Conservation (phyloP, 2,888 invertebrate species). For the Sussaba pulchella region DNA sequence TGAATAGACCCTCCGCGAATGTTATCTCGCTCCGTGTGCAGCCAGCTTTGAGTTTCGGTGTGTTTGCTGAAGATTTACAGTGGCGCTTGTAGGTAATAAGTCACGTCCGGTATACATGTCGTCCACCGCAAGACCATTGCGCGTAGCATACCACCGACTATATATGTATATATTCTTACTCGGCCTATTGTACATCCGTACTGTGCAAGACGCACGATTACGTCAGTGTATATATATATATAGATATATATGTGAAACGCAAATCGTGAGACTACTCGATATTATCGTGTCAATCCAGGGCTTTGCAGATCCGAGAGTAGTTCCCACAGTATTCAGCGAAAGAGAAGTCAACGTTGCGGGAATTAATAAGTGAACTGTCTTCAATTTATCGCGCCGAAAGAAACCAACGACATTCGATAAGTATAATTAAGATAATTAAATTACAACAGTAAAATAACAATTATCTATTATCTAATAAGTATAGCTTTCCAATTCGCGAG, state of each 20-base stretch:
- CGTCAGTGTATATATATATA: slow-evolving; percentile 53
- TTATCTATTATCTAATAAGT: too few relatives aligned
- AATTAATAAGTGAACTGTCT: too few relatives aligned
- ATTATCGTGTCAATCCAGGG: slow-evolving; percentile 75
- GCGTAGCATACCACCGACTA: slow-evolving; percentile 71
- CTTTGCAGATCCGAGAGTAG: slow-evolving; percentile 29
- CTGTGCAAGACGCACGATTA: slow-evolving; percentile 4
- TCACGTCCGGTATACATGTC: slow-evolving; percentile 79
- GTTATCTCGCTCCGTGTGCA: not conserved
- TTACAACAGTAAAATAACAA: too few relatives aligned
- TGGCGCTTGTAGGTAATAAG: slow-evolving; percentile 81
- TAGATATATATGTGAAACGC: slow-evolving; percentile 76
- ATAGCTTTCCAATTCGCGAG: too few relatives aligned
- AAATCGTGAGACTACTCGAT: slow-evolving; percentile 76
- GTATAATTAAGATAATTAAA: too few relatives aligned
- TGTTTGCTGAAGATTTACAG: slow-evolving; percentile 75
- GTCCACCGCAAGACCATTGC: slow-evolving; percentile 77
- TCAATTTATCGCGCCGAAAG: too few relatives aligned
- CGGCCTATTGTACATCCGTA: not conserved
- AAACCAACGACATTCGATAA: too few relatives aligned
- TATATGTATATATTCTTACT: slow-evolving; percentile 7
- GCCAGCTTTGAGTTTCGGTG: slow-evolving; percentile 3
- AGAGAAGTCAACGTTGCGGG: not conserved
- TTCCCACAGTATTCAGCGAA: not conserved
- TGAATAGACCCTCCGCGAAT: not conserved